These are phyloP conservation scores for Malacoctenus gilli DNA, from an alignment of 2,797 vertebrate genomes.

Conservation along the genomic window DNA sequence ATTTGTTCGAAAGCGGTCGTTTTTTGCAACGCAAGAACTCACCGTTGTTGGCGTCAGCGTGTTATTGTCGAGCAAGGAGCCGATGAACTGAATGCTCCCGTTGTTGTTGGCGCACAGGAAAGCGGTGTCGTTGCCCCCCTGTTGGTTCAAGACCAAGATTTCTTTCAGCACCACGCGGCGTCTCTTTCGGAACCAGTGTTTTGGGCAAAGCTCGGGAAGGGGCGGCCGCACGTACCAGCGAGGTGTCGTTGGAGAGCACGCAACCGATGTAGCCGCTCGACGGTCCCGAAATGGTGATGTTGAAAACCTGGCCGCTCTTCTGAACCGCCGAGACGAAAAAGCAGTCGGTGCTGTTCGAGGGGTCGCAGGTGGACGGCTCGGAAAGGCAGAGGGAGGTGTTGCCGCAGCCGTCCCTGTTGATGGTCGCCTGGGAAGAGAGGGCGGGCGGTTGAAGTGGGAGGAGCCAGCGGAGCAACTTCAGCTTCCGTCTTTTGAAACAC, in stretches of 20 bases:
- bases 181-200: no score
- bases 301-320: conserved; percentile 2
- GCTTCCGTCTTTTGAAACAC: background rate
- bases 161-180: no score
- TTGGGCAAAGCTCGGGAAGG: no score
- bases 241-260: fast-evolving
- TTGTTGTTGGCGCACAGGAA: conserved; percentile 59
- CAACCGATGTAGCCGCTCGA: conserved; percentile 27
- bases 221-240: conserved; percentile 21
- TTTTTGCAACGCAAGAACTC: conserved; percentile 38
- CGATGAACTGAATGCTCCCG: background rate
- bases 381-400: conserved; percentile 6
- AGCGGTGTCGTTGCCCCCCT: conserved; percentile 30
- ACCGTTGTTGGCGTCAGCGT: fast-evolving
- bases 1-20: no score
- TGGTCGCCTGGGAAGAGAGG: background rate
- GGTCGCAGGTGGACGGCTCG: conserved; percentile 21
- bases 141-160: conserved; percentile 12
- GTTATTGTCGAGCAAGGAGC: fast-evolving
- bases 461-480: no score
- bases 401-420: background rate
- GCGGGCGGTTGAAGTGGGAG: background rate
- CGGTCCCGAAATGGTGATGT: conserved; percentile 32
- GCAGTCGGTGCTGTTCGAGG: fast-evolving
- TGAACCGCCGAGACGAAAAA: conserved; percentile 15